Conservation (phyloP, 2,113 vertebrate genomes). For the Furnarius figulus region DNA sequence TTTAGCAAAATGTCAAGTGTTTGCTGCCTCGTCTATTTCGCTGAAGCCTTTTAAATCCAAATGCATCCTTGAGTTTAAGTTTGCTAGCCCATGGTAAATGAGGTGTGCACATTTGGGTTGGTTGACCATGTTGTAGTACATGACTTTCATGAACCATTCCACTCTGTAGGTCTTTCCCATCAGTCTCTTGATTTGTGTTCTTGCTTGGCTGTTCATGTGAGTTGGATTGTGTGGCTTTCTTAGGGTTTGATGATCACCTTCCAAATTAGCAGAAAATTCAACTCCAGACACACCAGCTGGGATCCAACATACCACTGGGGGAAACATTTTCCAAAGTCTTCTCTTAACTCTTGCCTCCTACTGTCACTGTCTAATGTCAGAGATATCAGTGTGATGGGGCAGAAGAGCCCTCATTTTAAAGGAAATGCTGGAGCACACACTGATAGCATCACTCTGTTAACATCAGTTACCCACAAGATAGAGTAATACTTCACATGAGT, state of each 20-base stretch:
- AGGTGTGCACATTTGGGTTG: accelerated
- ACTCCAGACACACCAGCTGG: background rate
- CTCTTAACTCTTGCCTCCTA: background rate
- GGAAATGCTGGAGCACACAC: background rate
- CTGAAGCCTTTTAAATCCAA: background rate
- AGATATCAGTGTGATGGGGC: background rate
- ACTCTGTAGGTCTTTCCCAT: background rate
- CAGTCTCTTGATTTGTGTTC: background rate
- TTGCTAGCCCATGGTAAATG: background rate
- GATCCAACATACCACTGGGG: background rate
- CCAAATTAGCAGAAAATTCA: background rate
- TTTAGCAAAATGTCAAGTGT: background rate
- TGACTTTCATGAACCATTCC: background rate
- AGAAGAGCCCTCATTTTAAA: background rate
- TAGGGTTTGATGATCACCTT: background rate
- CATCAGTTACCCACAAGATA: background rate
- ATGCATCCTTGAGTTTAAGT: background rate
- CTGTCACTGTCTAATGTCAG: background rate
- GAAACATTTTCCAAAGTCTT: background rate
- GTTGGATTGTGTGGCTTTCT: background rate
- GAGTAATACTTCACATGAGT: background rate
- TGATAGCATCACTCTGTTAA: background rate
- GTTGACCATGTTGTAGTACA: background rate
- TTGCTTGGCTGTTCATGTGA: background rate
- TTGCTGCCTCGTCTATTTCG: background rate